Evolutionary conservation across 2,888 invertebrate genomes (phyloP).

Genomic region (Nycteola revayana): DNA sequence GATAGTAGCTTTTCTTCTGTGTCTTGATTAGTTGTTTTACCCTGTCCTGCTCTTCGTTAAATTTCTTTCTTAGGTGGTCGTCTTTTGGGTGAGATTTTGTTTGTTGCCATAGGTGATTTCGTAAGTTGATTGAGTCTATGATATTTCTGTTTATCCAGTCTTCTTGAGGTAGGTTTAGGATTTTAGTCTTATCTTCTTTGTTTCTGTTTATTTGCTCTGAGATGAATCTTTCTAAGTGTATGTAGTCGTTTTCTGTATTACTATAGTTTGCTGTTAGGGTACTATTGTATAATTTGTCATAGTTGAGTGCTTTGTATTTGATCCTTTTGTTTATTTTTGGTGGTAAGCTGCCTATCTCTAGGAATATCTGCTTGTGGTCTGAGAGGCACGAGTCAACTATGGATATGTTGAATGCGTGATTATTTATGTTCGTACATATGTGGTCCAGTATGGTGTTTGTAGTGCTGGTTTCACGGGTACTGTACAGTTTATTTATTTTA

Average conservation of each 20-base stretch:
- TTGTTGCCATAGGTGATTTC: constrained; percentile 22
- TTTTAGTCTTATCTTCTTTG: constrained; percentile 19
- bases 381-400: no score
- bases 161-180: constrained; percentile 14
- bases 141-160: constrained; percentile 29
- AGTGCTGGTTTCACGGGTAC: constrained; percentile 1
- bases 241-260: not conserved
- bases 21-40: constrained; percentile 6
- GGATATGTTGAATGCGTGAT: no score
- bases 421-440: no score
- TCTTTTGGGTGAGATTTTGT: constrained; percentile 12
- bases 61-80: constrained; percentile 8
- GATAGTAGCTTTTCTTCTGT: constrained; percentile 14
- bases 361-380: no score
- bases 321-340: constrained; percentile 2
- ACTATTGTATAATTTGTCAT: constrained; percentile 5
- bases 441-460: constrained; percentile 1
- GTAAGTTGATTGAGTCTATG: constrained; percentile 17
- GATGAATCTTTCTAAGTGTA: constrained; percentile 1
- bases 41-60: constrained; percentile 5
- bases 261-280: not conserved
- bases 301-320: constrained; percentile 6
- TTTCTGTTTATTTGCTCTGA: constrained; percentile 3
- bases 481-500: not conserved
- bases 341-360: no score